Base-by-base conservation (phyloP, 2,113 vertebrate genomes). In the Lamprologus lemairii region DNA sequence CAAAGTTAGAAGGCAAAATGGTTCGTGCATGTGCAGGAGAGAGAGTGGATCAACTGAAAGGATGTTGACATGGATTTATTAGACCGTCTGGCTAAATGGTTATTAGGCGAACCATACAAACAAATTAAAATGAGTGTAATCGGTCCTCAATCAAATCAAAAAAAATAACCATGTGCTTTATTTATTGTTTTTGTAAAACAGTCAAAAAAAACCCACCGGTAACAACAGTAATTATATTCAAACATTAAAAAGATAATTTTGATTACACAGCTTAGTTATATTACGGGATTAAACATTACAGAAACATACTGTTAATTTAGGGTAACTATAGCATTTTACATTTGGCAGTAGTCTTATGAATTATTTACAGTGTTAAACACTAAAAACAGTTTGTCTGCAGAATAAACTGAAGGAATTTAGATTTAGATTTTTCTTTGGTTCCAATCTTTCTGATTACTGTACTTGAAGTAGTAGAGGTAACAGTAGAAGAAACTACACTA, bases 181-280 rank as follows among this genome's bases (percentile, higher is more conserved):
- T 57, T 57, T 57, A 8, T 57, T 26, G 54, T 14, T 57, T 28
- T 28, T 58, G 26, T 28, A 58, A 58, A 63, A 60, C 16, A 19
- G 28, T 33, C 2, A 4, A 11, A 4, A 7, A 54, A 12, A 4
- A 3, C 21, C 21, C 53, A 55, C 21, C 1, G 5, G 17, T 58
- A 31, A 17, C 54, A 57, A 26, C 28, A 60, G 3, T 40, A 40
- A 37, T 1, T 68, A 14, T 40, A 9, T 68, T 68, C 33, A 37
- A 68, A 37, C 1, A 68, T 37, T 68, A 21, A 68, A 37, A 68
- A 40, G 19, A 68, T 68, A 0, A 4, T 40, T 40, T 21, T 13
- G 35, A 14, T 6, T 40, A 40, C 10, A 40, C 19, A 21, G 19
- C 11, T 40, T 68, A 40, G 0, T 68, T 0, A 8, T 40, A 68